Base-by-base conservation (phyloP, 2,797 vertebrate species). In the Crenuchus spilurus region DNA sequence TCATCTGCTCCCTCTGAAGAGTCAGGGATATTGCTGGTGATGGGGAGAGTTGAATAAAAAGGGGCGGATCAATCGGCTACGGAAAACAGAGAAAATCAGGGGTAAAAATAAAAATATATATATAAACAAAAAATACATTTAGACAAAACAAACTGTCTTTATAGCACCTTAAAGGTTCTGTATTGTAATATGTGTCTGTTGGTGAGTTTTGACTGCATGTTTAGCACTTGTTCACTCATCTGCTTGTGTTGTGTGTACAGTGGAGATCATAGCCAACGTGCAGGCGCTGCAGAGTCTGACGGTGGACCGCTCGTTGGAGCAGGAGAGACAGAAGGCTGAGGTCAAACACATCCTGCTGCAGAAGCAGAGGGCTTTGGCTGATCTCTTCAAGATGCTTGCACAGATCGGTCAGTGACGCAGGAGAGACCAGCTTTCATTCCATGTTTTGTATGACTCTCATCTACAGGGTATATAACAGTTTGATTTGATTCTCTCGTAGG, bases 271-370 rank as follows among this genome's bases (percentile, higher is more conserved):
- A 85, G 88, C 86, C 65, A 95, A 93, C 82, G 87, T 95, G 72
- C 83, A 33, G 14, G 93, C 95, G 42, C 90, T 99, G 55, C 96
- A 98, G 81, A 90, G 84, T 77, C 91, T 98, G 72, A 90, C 80
- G 0, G 73, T 98, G 49, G 91, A 97, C 84, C 82, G 83, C 33
- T 86, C 92, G 0, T 87, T 92, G 46, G 93, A 96, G 55, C 96
- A 96, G 67, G 96, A 99, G 80, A 96, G 94, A 80, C 98, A 97
- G 84, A 95, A 85, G 48, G 86, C 94, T 0, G 95, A 97, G 80
- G 94, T 93, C 70, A 99, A 99, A 75, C 96, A 99, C 80, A 96
- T 99, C 86, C 94, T 97, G 8, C 92, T 95, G 92, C 98, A 95
- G 84, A 99, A 99, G 81, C 97, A 98, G 84, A 92, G 97, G 61